Conservation (phyloP, 2,113 vertebrate genomes). For the Phrynosoma blainvillii region DNA sequence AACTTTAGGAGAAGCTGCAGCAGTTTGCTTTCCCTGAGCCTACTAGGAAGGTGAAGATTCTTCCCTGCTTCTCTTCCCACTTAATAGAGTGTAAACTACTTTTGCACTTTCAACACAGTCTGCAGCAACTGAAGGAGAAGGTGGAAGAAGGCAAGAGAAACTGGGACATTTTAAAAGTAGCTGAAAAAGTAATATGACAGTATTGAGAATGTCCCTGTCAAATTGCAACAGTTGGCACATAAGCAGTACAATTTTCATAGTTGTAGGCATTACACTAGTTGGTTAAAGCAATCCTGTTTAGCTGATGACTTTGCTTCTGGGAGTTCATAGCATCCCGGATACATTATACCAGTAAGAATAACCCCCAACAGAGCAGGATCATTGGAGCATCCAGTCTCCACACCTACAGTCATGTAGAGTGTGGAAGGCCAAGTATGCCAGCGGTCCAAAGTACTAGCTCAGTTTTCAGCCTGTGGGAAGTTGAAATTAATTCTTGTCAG, state of each 20-base stretch:
- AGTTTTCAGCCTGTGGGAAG: neutral
- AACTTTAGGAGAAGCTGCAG: no score
- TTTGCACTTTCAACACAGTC: no score
- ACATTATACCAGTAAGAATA: neutral
- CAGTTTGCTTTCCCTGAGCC: no score
- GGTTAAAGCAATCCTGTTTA: neutral
- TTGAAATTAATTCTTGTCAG: constrained; percentile 6
- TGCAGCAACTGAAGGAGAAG: no score
- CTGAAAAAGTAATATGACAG: no score
- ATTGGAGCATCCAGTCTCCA: neutral
- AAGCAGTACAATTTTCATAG: neutral
- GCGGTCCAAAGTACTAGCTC: neutral
- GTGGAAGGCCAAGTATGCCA: neutral
- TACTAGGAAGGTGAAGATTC: no score
- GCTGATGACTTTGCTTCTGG: neutral
- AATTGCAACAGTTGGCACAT: neutral
- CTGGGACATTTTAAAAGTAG: no score
- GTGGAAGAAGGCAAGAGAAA: no score
- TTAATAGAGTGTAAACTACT: no score
- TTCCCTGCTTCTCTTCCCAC: no score
- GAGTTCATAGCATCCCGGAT: neutral
- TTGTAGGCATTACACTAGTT: neutral
- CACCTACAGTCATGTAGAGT: neutral
- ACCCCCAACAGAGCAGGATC: neutral
- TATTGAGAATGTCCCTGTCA: no score